These are phyloP conservation scores for Anthophora plumipes DNA, from an alignment of 2,888 invertebrate species.

Conservation along the genomic window DNA sequence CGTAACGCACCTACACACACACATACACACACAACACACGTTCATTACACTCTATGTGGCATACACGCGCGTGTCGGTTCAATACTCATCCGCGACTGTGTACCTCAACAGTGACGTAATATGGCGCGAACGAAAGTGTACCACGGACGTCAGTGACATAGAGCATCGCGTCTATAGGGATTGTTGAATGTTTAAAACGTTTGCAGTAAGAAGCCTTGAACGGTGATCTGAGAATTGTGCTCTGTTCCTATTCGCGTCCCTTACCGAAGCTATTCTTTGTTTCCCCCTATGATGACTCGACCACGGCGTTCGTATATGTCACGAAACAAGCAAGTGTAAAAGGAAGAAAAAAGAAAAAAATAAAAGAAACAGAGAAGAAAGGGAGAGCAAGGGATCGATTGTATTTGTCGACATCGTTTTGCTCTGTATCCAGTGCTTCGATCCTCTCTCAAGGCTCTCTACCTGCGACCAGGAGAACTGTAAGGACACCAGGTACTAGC, in stretches of 20 bases:
- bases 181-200: constrained; percentile 37
- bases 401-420: constrained; percentile 10
- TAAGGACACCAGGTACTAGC: constrained; percentile 43
- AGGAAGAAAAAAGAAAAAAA: background rate
- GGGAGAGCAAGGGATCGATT: background rate
- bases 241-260: constrained; percentile 15
- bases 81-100: constrained; percentile 35
- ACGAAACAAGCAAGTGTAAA: constrained; percentile 10
- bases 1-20: background rate
- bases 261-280: background rate
- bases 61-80: constrained; percentile 22
- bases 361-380: background rate
- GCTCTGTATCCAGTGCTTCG: constrained; percentile 11
- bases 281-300: background rate
- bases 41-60: background rate
- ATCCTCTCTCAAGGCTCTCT: constrained; percentile 10
- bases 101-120: constrained; percentile 50
- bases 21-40: too few species aligned
- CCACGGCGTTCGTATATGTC: constrained; percentile 11
- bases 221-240: background rate
- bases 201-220: constrained; percentile 23
- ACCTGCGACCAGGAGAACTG: constrained; percentile 38
- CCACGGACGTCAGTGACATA: constrained; percentile 51
- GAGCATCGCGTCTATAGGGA: constrained; percentile 5
- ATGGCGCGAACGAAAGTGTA: constrained; percentile 56